Evolutionary conservation across 2,888 invertebrate genomes (phyloP).

Genomic region (Panopea generosa): DNA sequence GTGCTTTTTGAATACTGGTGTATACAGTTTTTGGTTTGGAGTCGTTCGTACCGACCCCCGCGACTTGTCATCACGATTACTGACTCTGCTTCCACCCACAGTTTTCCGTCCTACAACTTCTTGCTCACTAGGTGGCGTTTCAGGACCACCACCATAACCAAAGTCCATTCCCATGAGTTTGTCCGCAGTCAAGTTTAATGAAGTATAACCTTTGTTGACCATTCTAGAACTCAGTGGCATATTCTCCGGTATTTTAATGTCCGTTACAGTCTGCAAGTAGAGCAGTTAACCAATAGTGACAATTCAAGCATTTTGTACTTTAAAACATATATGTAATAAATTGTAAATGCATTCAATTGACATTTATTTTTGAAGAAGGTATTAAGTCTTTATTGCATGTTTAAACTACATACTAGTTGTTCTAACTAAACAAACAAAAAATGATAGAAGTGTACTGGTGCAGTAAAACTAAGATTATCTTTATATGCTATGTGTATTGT

Average conservation of each 20-base stretch:
- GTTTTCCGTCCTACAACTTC: conserved; percentile 42
- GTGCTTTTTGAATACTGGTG: conserved; percentile 65
- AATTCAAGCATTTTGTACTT: too few species aligned
- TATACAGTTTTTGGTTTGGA: conserved; percentile 46
- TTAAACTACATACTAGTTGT: too few species aligned
- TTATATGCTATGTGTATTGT: too few species aligned
- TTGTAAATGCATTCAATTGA: too few species aligned
- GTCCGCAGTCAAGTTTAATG: conserved; percentile 72
- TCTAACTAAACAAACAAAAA: too few species aligned
- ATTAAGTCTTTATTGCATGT: too few species aligned
- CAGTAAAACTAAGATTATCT: too few species aligned
- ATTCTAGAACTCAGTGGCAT: conserved; percentile 79
- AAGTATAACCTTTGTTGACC: conserved; percentile 78
- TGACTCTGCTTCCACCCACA: conserved; percentile 45
- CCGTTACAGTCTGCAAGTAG: conserved; percentile 77
- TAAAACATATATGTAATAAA: too few species aligned
- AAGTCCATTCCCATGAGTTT: conserved; percentile 75
- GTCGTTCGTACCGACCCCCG: conserved; percentile 50
- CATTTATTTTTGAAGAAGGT: too few species aligned
- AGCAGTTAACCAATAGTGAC: too few species aligned
- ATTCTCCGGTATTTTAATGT: conserved; percentile 74
- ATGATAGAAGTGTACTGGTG: too few species aligned
- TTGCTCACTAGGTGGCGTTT: conserved; percentile 67
- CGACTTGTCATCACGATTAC: conserved; percentile 57
- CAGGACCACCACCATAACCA: conserved; percentile 70